These are phyloP conservation scores for Geodia barretti DNA, from an alignment of 37 sponge, comb jelly and placozoan species.

Conservation along the genomic window DNA sequence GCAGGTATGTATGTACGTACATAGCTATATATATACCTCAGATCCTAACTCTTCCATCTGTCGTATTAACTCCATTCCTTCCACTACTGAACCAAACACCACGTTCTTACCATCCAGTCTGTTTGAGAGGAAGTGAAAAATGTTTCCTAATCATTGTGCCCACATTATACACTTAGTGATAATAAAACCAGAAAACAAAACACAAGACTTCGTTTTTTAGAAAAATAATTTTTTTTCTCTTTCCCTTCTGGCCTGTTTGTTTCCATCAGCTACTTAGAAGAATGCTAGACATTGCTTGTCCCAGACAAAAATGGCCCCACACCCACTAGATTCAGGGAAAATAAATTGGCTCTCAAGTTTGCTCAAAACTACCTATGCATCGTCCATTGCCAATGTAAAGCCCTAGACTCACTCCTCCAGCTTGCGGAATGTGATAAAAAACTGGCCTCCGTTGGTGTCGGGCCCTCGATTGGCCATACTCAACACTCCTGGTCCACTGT, in stretches of 20 bases:
- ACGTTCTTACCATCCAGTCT: constrained; percentile 93
- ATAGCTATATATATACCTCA: neutral
- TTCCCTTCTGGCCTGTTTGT: no score
- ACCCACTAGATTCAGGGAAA: no score
- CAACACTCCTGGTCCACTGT: constrained; percentile 67
- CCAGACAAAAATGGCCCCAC: no score
- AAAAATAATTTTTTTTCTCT: no score
- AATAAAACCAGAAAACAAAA: no score
- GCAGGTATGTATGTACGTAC: neutral
- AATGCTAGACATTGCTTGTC: no score
- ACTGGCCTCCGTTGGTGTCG: constrained; percentile 79
- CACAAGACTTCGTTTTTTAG: no score
- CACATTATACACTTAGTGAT: no score
- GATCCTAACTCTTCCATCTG: constrained; percentile 79
- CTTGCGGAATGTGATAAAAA: constrained; percentile 68
- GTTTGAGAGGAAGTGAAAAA: no score
- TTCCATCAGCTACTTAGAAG: no score
- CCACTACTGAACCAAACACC: constrained; percentile 89
- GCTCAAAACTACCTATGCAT: neutral
- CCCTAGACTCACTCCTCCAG: constrained; percentile 38
- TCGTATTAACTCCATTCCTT: constrained; percentile 77
- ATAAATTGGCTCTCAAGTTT: no score
- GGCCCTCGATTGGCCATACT: constrained; percentile 81
- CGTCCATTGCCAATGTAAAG: neutral
- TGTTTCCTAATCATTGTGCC: no score